phyloP scores from a whole-genome alignment of 2,888 invertebrate genomes.

The Spodoptera exigua region DNA sequence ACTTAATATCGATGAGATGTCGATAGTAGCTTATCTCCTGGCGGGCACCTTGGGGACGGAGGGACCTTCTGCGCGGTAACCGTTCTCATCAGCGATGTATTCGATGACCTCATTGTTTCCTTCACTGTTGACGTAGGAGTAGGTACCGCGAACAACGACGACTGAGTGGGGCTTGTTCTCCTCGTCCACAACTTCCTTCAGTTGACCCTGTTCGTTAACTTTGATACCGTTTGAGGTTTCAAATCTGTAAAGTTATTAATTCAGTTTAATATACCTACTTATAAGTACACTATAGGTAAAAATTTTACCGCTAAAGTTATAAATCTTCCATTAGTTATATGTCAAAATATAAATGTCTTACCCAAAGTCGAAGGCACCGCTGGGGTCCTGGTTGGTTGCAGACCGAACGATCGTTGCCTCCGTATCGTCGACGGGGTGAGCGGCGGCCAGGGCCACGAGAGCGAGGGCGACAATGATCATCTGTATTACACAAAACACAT shows the following conservation, averaged over 20 bases:
- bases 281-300: no score
- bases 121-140: conserved; percentile 88
- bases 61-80: conserved; percentile 90
- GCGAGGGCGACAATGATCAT: conserved; percentile 33
- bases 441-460: conserved; percentile 44
- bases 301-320: no score
- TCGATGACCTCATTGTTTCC: conserved; percentile 86
- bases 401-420: conserved; percentile 14
- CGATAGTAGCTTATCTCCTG: conserved; percentile 58
- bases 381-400: conserved; percentile 12
- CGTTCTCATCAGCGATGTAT: conserved; percentile 90
- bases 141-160: conserved; percentile 89
- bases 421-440: conserved; percentile 9
- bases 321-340: no score
- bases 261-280: neutral
- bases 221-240: conserved; percentile 89
- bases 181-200: conserved; percentile 81
- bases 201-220: conserved; percentile 85
- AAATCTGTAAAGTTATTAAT: conserved; percentile 30
- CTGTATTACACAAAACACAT: neutral
- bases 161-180: conserved; percentile 89
- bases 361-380: conserved; percentile 27
- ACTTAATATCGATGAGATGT: neutral
- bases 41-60: conserved; percentile 87
- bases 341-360: conserved; percentile 1